phyloP scores from a whole-genome alignment of 2,888 invertebrate species.

The Rhingia rostrata region DNA sequence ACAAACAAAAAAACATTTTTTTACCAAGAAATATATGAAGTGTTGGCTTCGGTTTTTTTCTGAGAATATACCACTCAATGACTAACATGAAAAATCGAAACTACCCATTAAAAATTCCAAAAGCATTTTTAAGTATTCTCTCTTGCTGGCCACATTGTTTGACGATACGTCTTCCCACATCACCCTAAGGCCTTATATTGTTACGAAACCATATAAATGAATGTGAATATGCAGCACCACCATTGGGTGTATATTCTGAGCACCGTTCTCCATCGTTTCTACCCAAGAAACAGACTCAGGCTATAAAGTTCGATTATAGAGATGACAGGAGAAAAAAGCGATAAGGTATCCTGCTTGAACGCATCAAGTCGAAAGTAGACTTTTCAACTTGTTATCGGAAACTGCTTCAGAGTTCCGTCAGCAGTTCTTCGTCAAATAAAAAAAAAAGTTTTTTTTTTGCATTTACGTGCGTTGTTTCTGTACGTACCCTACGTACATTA shows the following conservation, averaged over 20 bases:
- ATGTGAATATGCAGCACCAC: background rate
- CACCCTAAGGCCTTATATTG: background rate
- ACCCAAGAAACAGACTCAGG: background rate
- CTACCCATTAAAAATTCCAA: background rate
- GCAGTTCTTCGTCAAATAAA: conserved; percentile 4
- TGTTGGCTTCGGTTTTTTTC: too few relatives aligned
- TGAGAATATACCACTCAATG: too few relatives aligned
- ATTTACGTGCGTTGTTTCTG: background rate
- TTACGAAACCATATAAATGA: background rate
- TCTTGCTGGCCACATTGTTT: background rate
- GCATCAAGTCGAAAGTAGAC: conserved; percentile 53
- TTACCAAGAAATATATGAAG: too few relatives aligned
- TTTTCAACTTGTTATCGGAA: conserved; percentile 53
- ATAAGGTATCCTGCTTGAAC: conserved; percentile 7
- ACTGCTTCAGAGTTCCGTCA: conserved; percentile 25
- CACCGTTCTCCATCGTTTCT: background rate
- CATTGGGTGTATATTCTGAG: background rate
- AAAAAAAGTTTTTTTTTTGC: background rate
- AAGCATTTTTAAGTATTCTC: background rate
- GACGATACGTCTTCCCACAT: background rate
- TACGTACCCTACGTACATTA: background rate
- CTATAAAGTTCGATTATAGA: conserved; percentile 1
- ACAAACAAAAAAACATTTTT: too few relatives aligned
- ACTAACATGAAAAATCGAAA: too few relatives aligned
- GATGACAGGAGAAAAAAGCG: background rate